Evolutionary conservation across 2,113 vertebrate genomes (phyloP).

Genomic region (Lagopus leucura): DNA sequence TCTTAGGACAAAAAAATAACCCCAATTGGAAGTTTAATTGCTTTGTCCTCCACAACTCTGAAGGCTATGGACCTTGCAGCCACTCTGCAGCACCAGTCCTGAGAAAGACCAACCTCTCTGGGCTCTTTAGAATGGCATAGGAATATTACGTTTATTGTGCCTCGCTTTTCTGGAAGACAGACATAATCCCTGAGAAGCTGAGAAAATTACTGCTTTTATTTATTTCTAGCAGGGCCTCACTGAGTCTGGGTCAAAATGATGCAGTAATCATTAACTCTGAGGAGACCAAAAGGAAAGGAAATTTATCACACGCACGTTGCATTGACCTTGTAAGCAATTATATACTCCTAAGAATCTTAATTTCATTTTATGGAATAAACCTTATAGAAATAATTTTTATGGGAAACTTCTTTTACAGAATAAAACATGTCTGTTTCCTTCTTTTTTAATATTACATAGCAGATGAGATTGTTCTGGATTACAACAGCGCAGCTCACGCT

Average conservation of each 20-base stretch:
- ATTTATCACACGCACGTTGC: background rate
- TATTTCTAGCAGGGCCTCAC: background rate
- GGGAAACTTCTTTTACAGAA: background rate
- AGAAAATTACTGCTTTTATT: background rate
- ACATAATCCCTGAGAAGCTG: background rate
- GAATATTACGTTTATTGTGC: background rate
- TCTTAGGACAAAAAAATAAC: background rate
- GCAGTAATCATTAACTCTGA: background rate
- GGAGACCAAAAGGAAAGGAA: background rate
- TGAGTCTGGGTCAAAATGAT: background rate
- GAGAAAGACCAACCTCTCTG: background rate
- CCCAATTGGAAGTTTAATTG: background rate
- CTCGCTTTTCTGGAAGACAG: background rate
- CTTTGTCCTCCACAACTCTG: fast-evolving
- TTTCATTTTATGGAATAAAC: background rate
- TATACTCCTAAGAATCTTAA: background rate
- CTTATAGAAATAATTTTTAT: background rate
- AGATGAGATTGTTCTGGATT: background rate
- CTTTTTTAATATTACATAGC: background rate
- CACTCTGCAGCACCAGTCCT: background rate
- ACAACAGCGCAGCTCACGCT: background rate
- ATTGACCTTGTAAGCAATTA: background rate
- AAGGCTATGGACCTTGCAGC: background rate
- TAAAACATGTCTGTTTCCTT: background rate
- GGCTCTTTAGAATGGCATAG: background rate